Evolutionary conservation across 2,888 invertebrate genomes (phyloP), one percentile per base, ranked within the genome.

Genomic region (Dicranocentrus wangi): DNA sequence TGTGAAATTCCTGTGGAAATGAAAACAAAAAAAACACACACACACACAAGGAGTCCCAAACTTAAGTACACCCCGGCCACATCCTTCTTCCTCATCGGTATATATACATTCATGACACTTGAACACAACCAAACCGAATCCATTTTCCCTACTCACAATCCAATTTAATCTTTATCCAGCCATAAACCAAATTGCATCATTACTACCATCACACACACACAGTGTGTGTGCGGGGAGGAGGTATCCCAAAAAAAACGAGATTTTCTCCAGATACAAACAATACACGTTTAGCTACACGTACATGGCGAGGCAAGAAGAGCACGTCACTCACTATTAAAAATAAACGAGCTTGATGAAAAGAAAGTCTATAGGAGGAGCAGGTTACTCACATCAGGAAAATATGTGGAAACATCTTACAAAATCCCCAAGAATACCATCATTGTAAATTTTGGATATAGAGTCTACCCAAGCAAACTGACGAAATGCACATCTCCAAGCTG

Each of bases 111-210:
- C 61, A 71, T 61, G 27, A 47, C 61, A 43, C 17, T 47, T 61
- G 25, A 19, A 69, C 32, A 55, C 69, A 23, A 60, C 39, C 47
- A 47, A 71, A 60, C 39, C 47, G 28, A 71, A 60, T 71, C 60
- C 47, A 60, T 42, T 28, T 58, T 42, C 65, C 51, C 65, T 28
- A 23, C 17, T 21, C n/a, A 75, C 66, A 76, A 77, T 77, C 77
- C 77, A 69, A 77, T 77, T 77, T 69, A 39, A 69, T 68, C 61
- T 42, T 61, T 61, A 68, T 68, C 69, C 69, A 69, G 69, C 39
- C 61, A 53, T 77, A 77, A 77, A 77, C 68, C 69, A 77, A 51
- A 69, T 51, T 69, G 77, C 60, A 77, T 77, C 75, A 70, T 77
- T 69, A 61, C 25, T 7, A 28, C n/a, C 1, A 19, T 27, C n/a